phyloP scores from a whole-genome alignment of 1,140 invertebrate genomes.

The Pentalonia nigronervosa region DNA sequence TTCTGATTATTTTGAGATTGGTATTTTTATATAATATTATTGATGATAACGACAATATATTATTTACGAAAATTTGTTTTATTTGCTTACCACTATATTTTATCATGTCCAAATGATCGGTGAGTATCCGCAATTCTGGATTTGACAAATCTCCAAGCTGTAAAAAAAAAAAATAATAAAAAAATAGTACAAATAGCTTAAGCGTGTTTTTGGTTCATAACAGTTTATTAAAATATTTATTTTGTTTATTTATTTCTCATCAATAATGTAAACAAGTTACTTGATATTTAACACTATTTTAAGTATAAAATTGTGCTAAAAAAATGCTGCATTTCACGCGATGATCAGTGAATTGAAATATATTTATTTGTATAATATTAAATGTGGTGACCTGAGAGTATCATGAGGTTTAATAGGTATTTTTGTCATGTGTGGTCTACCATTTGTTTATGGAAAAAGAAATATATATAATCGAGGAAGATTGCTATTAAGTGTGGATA shows the following conservation, averaged over 20 bases:
- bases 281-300: too few relatives aligned
- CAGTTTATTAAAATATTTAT: background rate
- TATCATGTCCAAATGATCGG: slow-evolving; percentile 86
- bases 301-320: background rate
- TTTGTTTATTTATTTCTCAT: background rate
- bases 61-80: background rate
- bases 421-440: too few relatives aligned
- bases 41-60: background rate
- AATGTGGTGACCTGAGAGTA: too few relatives aligned
- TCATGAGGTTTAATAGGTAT: too few relatives aligned
- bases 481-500: too few relatives aligned
- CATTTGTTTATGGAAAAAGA: too few relatives aligned
- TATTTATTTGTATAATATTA: too few relatives aligned
- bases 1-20: background rate
- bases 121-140: slow-evolving; percentile 84
- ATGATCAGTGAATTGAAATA: too few relatives aligned
- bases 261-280: background rate
- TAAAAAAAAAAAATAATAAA: slow-evolving; percentile 64
- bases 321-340: background rate
- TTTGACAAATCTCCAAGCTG: slow-evolving; percentile 86
- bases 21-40: background rate
- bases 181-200: too few relatives aligned
- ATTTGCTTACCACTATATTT: slow-evolving; percentile 78
- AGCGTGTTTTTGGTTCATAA: background rate
- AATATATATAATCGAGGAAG: background rate